Conservation (phyloP, 2,888 invertebrate genomes). For the Agrotis ipsilon region DNA sequence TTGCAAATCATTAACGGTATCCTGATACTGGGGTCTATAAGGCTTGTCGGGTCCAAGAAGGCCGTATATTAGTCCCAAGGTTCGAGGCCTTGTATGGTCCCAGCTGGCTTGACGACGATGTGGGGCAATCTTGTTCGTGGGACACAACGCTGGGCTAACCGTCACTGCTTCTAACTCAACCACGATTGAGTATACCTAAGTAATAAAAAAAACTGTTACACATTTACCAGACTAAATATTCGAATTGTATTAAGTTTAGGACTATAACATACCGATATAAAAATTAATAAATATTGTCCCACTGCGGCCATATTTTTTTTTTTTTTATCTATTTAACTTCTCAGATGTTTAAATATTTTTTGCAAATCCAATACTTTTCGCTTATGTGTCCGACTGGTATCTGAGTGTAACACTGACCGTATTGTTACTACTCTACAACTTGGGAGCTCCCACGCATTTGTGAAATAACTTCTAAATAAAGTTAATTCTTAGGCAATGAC, state of each 20-base stretch:
- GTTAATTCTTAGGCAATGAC: constrained; percentile 76
- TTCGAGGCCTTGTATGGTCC: constrained; percentile 73
- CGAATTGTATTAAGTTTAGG: neutral
- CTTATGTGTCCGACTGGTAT: constrained; percentile 73
- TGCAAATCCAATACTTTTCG: constrained; percentile 64
- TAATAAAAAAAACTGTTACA: constrained; percentile 40
- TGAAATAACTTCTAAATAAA: constrained; percentile 71
- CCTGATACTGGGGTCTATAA: constrained; percentile 49
- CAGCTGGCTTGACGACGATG: constrained; percentile 73
- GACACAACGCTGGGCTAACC: constrained; percentile 81
- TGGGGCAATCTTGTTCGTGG: constrained; percentile 88
- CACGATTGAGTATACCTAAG: constrained; percentile 67
- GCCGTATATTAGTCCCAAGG: constrained; percentile 80
- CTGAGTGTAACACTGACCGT: constrained; percentile 74
- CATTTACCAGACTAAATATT: neutral
- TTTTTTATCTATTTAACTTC: constrained; percentile 6
- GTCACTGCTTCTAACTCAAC: constrained; percentile 77
- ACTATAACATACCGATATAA: constrained; percentile 50
- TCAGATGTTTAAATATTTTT: constrained; percentile 9
- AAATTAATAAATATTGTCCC: constrained; percentile 39
- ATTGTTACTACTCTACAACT: constrained; percentile 74
- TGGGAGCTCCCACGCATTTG: constrained; percentile 80
- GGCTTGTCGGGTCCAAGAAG: constrained; percentile 74
- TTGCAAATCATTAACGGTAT: constrained; percentile 72
- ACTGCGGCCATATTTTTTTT: constrained; percentile 25